Base-by-base conservation (phyloP, 1,140 invertebrate genomes). In the Drosophila kurseongensis region DNA sequence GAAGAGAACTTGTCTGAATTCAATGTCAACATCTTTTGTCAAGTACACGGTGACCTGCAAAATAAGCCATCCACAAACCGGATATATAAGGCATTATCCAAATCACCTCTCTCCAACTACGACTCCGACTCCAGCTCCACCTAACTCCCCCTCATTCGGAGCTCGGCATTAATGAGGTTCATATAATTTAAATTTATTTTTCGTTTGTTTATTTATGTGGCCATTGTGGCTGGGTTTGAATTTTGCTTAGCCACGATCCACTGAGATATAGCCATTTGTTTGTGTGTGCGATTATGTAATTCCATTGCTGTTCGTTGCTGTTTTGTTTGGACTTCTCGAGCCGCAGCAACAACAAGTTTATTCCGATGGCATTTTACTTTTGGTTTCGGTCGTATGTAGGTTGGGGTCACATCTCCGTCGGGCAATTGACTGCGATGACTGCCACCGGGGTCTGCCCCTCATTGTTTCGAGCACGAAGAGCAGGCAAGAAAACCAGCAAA, bases 281-380 rank as follows among this genome's bases (percentile, higher is more conserved):
- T 29, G 66, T 56, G 44, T 56, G 36, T 52, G 60, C 54, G 78
- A 78, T 86, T 86, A 86, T 86, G 75, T 86, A 86, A 88, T 79
- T 65, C 72, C 52, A 42, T 69, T 36, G 48, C 56, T 69, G 48
- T 47, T 72, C 29, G 29, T 16, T 2, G 72, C 58, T 71, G 54
- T 78, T 75, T 82, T 74, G 61, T 62, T 75, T 56, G 42, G 68
- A 72, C 68, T 77, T 77, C 57, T 75, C 67, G 65, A 27, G 40
- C 38, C 23, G 27, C 66, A 50, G 45, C 47, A 44, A 47, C 50
- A 76, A 76, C 51, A 76, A 56, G 58, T 61, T 68, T 66, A 62
- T 76, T 88, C 86, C 85, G 62, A 76, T 88, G 84, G 68, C 83
- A 88, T 83, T 86, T 88, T 89, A 88, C 83, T 88, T 83, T 88